Percentiles rank a stretch among this genome's conserved stretches.
phyloP scores from a whole-genome alignment of 2,888 invertebrate species.

The Bursaphelenchus okinawaensis region DNA sequence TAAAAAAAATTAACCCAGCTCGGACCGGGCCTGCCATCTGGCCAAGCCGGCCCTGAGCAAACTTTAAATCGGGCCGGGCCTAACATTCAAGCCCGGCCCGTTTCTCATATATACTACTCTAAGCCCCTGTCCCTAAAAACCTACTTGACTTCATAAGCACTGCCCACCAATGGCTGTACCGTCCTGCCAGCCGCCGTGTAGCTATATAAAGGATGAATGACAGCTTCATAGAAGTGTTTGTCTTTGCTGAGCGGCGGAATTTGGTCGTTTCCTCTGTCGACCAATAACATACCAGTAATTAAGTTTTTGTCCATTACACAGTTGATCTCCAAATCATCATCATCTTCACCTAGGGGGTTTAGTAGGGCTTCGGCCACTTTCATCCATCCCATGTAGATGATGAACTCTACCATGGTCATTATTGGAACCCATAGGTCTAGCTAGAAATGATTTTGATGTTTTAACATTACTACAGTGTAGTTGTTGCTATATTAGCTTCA shows the following conservation, averaged over 20 bases:
- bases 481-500: too few species aligned
- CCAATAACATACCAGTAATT: slow-evolving; percentile 35
- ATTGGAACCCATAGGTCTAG: slow-evolving; percentile 50
- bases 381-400: slow-evolving; percentile 34
- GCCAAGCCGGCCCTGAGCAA: too few species aligned
- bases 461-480: background rate
- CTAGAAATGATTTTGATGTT: slow-evolving; percentile 33
- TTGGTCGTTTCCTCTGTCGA: slow-evolving; percentile 25
- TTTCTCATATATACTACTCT: too few species aligned
- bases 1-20: too few species aligned
- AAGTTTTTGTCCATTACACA: slow-evolving; percentile 54
- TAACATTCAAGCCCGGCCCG: too few species aligned
- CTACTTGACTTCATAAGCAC: slow-evolving; percentile 52
- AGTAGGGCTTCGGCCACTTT: slow-evolving; percentile 53
- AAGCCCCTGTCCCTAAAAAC: too few species aligned
- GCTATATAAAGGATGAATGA: slow-evolving; percentile 47
- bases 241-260: slow-evolving; percentile 41
- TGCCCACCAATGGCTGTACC: slow-evolving; percentile 51
- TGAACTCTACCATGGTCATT: slow-evolving; percentile 46
- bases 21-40: too few species aligned
- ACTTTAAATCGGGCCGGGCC: too few species aligned
- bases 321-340: slow-evolving; percentile 54
- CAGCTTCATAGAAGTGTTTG: slow-evolving; percentile 37
- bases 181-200: slow-evolving; percentile 48
- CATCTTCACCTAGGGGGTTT: slow-evolving; percentile 54